These are phyloP conservation scores for Venusia cambrica DNA, from an alignment of 2,888 invertebrate genomes.

Conservation along the genomic window DNA sequence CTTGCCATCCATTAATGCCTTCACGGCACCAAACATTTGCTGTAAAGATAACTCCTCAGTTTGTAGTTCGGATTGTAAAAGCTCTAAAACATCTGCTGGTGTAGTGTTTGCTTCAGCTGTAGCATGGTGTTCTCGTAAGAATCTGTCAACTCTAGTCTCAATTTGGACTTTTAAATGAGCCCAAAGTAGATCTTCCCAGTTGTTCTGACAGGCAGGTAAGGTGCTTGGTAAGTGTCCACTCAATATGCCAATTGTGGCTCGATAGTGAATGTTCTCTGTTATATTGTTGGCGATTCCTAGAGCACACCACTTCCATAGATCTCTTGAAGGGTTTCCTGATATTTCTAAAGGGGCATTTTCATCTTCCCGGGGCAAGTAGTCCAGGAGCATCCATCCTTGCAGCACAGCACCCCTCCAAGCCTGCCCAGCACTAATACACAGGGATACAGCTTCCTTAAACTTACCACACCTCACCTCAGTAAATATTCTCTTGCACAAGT, in stretches of 20 bases:
- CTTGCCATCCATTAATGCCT: constrained; percentile 76
- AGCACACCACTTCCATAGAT: constrained; percentile 89
- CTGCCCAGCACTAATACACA: constrained; percentile 93
- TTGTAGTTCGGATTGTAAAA: constrained; percentile 60
- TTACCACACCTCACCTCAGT: constrained; percentile 91
- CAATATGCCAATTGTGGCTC: constrained; percentile 87
- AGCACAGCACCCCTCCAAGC: constrained; percentile 94
- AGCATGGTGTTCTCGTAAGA: constrained; percentile 68
- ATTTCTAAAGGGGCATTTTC: constrained; percentile 77
- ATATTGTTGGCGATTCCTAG: constrained; percentile 82
- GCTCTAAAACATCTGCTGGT: constrained; percentile 60
- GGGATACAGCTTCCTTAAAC: constrained; percentile 90
- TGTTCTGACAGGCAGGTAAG: constrained; percentile 86
- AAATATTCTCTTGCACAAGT: constrained; percentile 83
- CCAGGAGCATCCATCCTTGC: constrained; percentile 93
- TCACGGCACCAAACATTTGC: constrained; percentile 68
- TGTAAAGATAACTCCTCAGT: constrained; percentile 62
- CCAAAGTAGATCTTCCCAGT: constrained; percentile 96
- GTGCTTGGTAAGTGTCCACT: constrained; percentile 91
- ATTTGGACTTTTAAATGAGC: constrained; percentile 90
- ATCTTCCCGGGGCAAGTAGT: constrained; percentile 89
- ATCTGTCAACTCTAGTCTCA: constrained; percentile 90
- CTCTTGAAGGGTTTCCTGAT: constrained; percentile 91
- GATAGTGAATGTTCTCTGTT: constrained; percentile 77
- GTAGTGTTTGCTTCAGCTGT: constrained; percentile 70